Conservation (phyloP, 2,888 invertebrate genomes). For the Norana najaformis region DNA sequence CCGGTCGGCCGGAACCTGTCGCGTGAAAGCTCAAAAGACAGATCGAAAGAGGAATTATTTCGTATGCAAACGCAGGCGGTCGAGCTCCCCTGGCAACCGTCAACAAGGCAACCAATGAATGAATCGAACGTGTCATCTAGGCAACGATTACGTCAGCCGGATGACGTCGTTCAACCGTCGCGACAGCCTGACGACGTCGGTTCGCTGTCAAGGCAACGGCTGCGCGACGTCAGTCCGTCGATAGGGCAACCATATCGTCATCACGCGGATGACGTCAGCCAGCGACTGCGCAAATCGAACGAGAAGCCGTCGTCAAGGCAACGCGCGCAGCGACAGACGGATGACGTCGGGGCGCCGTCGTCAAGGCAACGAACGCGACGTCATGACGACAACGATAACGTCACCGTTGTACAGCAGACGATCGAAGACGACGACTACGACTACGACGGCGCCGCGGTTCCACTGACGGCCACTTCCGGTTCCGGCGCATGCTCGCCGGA, state of each 20-base stretch:
- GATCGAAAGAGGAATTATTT: neutral
- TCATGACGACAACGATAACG: neutral
- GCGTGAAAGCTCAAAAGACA: neutral
- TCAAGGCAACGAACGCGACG: slow-evolving; percentile 2
- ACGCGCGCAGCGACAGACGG: too few relatives aligned
- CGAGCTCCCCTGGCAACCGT: neutral
- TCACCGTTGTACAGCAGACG: neutral
- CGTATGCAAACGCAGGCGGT: neutral
- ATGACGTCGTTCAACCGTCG: neutral
- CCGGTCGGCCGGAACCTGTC: neutral
- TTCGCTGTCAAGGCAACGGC: neutral
- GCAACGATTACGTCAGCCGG: neutral
- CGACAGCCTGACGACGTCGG: neutral
- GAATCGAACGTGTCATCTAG: neutral
- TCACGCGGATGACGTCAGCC: too few relatives aligned
- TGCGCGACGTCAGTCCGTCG: neutral
- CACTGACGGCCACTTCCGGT: neutral
- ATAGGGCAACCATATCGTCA: neutral
- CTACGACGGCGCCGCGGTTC: slow-evolving; percentile 2
- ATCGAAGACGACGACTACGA: neutral
- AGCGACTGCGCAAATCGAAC: too few relatives aligned
- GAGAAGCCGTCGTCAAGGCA: neutral
- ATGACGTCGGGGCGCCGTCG: neutral
- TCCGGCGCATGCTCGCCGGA: neutral
- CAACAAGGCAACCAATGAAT: neutral